A percentile compares a stretch with the other conserved stretches of the same genome.
phyloP scores from a whole-genome alignment of 2,113 vertebrate species.

The Megaceryle torquata region DNA sequence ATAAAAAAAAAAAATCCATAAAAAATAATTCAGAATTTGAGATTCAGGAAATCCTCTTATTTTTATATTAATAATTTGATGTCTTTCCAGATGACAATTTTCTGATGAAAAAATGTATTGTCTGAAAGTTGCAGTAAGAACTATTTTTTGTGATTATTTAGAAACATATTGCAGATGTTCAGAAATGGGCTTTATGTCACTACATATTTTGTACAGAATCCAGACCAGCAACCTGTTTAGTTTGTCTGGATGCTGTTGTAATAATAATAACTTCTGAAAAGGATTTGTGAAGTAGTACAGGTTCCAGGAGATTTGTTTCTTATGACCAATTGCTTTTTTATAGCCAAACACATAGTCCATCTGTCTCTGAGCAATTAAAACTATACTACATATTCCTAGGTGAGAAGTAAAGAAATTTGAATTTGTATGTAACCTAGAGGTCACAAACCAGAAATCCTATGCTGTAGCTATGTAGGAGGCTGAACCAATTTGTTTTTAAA shows the following conservation, averaged over 20 bases:
- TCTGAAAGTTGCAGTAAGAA: not conserved
- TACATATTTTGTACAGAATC: not conserved
- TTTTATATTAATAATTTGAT: not conserved
- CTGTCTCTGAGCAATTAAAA: not conserved
- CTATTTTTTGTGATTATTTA: not conserved
- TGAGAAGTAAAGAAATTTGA: not conserved
- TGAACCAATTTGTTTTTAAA: not conserved
- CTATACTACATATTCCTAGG: not conserved
- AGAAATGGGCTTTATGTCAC: not conserved
- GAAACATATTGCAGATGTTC: not conserved
- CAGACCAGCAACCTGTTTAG: not conserved
- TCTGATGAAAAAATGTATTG: not conserved
- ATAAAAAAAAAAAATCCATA: not conserved
- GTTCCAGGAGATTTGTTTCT: not conserved
- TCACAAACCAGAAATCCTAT: not conserved
- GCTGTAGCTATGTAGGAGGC: not conserved
- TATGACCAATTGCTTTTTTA: not conserved
- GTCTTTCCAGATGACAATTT: not conserved
- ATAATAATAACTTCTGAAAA: not conserved
- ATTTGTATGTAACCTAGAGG: not conserved
- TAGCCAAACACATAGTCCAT: not conserved
- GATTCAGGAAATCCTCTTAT: not conserved
- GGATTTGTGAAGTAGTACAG: accelerated
- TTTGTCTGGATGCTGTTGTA: not conserved
- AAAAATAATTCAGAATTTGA: not conserved